Conservation (phyloP, 2,797 vertebrate species). For the Kryptolebias ocellatus region DNA sequence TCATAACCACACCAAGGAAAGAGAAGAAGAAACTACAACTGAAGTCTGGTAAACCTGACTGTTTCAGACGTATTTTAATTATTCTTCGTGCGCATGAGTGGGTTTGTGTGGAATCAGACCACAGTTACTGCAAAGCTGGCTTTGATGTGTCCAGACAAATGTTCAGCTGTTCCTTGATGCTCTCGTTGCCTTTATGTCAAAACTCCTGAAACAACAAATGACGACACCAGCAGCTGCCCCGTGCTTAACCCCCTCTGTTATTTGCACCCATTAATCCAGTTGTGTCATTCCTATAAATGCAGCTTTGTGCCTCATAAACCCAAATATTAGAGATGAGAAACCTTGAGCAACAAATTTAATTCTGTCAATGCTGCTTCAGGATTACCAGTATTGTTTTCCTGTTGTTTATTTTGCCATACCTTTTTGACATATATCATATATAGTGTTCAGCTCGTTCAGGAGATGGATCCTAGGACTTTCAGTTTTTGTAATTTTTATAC, state of each 20-base stretch:
- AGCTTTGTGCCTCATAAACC: conserved; percentile 17
- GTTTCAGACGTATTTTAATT: conserved; percentile 5
- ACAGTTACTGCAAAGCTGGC: conserved; percentile 52
- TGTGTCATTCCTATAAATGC: conserved; percentile 49
- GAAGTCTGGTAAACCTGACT: neutral
- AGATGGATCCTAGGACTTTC: too few relatives aligned
- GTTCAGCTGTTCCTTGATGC: conserved; percentile 51
- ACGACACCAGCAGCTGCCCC: conserved; percentile 56
- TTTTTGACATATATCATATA: too few relatives aligned
- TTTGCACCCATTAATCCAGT: conserved; percentile 26
- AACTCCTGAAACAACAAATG: conserved; percentile 72
- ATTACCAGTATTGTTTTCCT: too few relatives aligned
- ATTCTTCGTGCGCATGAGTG: neutral
- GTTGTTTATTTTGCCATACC: too few relatives aligned
- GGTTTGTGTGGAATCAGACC: neutral
- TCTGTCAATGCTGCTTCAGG: too few relatives aligned
- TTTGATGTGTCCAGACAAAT: conserved; percentile 55
- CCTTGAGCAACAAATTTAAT: neutral
- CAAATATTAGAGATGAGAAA: conserved; percentile 4
- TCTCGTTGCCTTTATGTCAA: conserved; percentile 44
- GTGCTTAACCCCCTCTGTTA: conserved; percentile 13
- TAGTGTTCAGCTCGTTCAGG: too few relatives aligned
- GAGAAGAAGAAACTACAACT: neutral
- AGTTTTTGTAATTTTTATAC: too few relatives aligned
- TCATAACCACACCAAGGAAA: conserved; percentile 11